These are phyloP conservation scores for Monopterus albus DNA, from an alignment of 2,113 vertebrate species.

Conservation along the genomic window DNA sequence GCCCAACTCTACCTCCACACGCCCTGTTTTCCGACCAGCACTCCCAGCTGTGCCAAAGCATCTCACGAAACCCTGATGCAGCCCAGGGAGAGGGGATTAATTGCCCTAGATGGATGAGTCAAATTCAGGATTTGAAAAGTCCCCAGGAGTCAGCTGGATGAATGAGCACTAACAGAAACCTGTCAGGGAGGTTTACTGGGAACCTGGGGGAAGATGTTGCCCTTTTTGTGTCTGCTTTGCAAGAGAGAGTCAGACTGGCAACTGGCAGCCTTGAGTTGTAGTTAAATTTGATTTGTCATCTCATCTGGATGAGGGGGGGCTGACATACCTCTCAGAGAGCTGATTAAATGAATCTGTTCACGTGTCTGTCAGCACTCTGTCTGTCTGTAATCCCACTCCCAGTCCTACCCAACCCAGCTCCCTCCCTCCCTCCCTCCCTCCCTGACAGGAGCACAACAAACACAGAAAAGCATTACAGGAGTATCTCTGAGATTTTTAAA, in stretches of 20 bases:
- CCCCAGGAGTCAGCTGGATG: slow-evolving; percentile 1
- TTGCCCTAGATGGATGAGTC: background rate
- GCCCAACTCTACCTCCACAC: slow-evolving; percentile 53
- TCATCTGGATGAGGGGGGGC: background rate
- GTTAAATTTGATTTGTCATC: slow-evolving; percentile 37
- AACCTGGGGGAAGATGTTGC: background rate
- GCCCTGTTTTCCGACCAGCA: slow-evolving; percentile 59
- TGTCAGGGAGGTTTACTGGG: background rate
- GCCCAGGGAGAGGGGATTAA: slow-evolving; percentile 24
- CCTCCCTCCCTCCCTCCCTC: slow-evolving; percentile 8
- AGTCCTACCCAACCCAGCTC: slow-evolving; percentile 13
- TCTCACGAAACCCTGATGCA: slow-evolving; percentile 42
- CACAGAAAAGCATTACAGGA: slow-evolving; percentile 38
- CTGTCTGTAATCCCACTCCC: slow-evolving; percentile 53
- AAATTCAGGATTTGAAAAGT: slow-evolving; percentile 12
- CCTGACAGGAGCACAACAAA: slow-evolving; percentile 31
- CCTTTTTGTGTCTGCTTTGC: background rate
- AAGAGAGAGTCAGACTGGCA: background rate
- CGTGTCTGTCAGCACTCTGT: slow-evolving; percentile 56
- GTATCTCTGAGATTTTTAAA: slow-evolving; percentile 53
- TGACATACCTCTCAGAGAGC: slow-evolving; percentile 38
- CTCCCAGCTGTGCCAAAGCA: slow-evolving; percentile 29
- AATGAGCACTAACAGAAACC: background rate
- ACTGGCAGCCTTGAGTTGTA: background rate
- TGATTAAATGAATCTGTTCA: slow-evolving; percentile 49